phyloP scores from a whole-genome alignment of 1,140 invertebrate genomes.

The Psix sp. region DNA sequence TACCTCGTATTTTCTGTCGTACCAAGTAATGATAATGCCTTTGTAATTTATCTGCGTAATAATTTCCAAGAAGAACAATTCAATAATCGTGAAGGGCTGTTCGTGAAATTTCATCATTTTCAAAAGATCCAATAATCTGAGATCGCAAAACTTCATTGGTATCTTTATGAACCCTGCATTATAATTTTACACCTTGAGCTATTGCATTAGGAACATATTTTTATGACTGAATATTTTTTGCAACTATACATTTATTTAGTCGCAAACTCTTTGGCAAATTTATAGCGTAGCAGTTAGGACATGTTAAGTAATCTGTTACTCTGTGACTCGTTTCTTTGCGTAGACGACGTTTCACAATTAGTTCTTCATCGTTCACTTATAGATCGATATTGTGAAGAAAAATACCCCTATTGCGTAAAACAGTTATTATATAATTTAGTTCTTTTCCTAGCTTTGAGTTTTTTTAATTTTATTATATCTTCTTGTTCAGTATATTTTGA shows the following conservation, averaged over 20 bases:
- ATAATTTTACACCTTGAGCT: neutral
- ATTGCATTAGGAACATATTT: no score
- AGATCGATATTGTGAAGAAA: conserved; percentile 8
- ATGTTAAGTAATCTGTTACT: conserved; percentile 1
- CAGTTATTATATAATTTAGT: no score
- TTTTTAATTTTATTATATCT: no score
- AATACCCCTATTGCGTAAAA: neutral
- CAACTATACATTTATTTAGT: neutral
- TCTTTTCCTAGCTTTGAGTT: no score
- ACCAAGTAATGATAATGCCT: conserved; percentile 8
- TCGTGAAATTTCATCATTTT: conserved; percentile 8
- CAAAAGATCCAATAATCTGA: neutral
- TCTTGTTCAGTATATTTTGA: no score
- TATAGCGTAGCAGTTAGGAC: neutral
- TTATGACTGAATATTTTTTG: neutral
- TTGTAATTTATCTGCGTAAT: conserved; percentile 15
- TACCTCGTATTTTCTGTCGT: conserved; percentile 11
- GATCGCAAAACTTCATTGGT: neutral
- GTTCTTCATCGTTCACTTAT: neutral
- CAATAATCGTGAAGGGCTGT: conserved; percentile 2
- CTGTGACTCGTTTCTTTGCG: neutral
- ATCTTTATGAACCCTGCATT: conserved; percentile 9
- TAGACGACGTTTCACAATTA: conserved; percentile 6
- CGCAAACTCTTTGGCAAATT: neutral
- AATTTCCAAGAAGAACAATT: conserved; percentile 16